Conservation (phyloP, 2,888 invertebrate genomes). For the Strigamia transsilvanica region DNA sequence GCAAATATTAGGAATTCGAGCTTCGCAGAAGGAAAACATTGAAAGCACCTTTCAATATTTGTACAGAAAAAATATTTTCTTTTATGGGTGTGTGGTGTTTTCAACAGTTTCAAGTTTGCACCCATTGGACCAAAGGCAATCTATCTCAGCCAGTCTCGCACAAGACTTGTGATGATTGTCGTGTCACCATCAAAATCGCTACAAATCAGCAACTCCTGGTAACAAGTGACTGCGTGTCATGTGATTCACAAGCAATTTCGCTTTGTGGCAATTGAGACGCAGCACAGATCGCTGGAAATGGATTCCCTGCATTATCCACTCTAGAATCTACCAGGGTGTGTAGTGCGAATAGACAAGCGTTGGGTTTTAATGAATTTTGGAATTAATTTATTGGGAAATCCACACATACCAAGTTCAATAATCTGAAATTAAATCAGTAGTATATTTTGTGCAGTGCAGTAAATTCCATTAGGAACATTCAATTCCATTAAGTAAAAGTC, state of each 20-base stretch:
- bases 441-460: too few species aligned
- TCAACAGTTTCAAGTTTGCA: background rate
- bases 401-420: too few species aligned
- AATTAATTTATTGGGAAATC: too few species aligned
- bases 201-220: background rate
- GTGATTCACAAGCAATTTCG: background rate
- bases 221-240: background rate
- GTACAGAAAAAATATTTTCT: background rate
- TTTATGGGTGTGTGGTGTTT: background rate
- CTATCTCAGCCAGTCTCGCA: background rate
- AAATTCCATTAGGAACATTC: too few species aligned
- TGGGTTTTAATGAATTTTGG: too few species aligned
- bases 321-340: background rate
- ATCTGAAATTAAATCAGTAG: too few species aligned
- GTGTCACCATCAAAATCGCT: background rate
- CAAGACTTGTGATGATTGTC: background rate
- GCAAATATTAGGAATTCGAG: too few species aligned
- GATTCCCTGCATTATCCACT: background rate
- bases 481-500: too few species aligned
- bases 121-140: background rate
- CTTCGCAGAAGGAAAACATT: too few species aligned
- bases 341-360: background rate
- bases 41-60: background rate
- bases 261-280: background rate
- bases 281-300: background rate